Evolutionary conservation across 2,113 vertebrate genomes (phyloP), one percentile per base, ranked within the genome.

Genomic region (Donacobius atricapilla): DNA sequence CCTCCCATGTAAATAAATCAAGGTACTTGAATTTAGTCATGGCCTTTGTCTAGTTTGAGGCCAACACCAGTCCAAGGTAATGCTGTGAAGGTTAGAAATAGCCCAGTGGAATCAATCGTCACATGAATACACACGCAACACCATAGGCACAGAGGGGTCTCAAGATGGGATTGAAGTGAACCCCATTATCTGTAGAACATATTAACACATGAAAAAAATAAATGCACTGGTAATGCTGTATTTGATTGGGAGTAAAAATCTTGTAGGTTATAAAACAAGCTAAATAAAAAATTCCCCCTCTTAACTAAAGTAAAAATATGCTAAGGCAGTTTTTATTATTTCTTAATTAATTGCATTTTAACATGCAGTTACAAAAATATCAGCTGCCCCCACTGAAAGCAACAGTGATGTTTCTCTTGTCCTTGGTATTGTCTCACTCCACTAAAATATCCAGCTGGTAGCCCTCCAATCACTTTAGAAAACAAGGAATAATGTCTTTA

Each of bases 241-340:
- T 94, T 94, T 94, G 56, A 89, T 44, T 40, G 15, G 48, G 44
- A 90, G 45, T 71, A 94, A 93, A 95, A 84, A 72, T 90, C 47
- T 73, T 39, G 13, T 63, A 44, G 48, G 11, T 12, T 79, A 65
- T 33, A 86, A 42, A 77, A 42, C 18, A 70, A 63, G 18, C 8
- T 45, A 15, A 28, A 39, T 19, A 19, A 83, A 72, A 92, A 95
- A 77, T 63, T 31, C 73, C 13, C 21, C 8, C 40, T 66, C 37
- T 72, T 57, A 68, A 13, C 27, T 80, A 78, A 57, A 53, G 17
- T 63, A 92, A 87, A 72, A 64, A 11, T 65, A 37, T 54, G 13
- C 35, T 78, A 78, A 69, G 64, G n/a, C 76, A 90, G 45, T 82
- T 56, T 25, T 86, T 89, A 21, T 27, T 76, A 75, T 60, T 93